Base-by-base conservation (phyloP, 2,888 invertebrate genomes). In the Lapara coniferarum region DNA sequence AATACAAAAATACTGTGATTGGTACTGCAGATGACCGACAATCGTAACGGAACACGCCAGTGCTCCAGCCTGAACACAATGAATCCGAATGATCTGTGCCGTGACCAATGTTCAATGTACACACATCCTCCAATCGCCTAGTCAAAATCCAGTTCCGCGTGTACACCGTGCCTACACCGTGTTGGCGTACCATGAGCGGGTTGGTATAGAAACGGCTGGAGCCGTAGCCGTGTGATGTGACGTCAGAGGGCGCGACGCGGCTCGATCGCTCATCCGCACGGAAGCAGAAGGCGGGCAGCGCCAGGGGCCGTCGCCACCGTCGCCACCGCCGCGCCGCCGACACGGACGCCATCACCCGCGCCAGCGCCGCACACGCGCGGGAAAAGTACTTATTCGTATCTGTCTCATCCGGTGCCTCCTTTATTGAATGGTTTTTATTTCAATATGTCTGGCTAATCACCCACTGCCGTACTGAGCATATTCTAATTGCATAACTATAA, bases 161-260 rank as follows among this genome's bases (percentile, higher is more conserved):
- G 59, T 59, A 46, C 59, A 59, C 30, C 51, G 66, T 19, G 57
- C 81, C 81, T 77, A 78, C 79, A 79, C 78, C 76, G 77, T 72
- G 72, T 44, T 66, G 57, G 49, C 37, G 51, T 92, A 93, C 92
- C 92, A 87, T 87, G 76, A 87, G 78, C 76, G 91, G 88, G 84
- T 89, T 87, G 84, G 86, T 87, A 84, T 91, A 91, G 82, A 89
- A 90, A 73, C 87, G 85, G 75, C 87, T 89, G 80, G 85, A 83
- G 70, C 89, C 87, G 78, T 83, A 85, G 75, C 78, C 82, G 77
- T 84, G 78, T 85, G 86, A 90, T 78, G 85, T 85, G 77, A 83
- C 77, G 72, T 85, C 82, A 6, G 91, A 90, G 46, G 89, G 89
- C 74, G 91, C 86, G 75, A 91, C 91, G 71, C 85, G 84, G 73